Base-by-base conservation (phyloP, 1,140 invertebrate genomes). In the Neuroterus valhalla region DNA sequence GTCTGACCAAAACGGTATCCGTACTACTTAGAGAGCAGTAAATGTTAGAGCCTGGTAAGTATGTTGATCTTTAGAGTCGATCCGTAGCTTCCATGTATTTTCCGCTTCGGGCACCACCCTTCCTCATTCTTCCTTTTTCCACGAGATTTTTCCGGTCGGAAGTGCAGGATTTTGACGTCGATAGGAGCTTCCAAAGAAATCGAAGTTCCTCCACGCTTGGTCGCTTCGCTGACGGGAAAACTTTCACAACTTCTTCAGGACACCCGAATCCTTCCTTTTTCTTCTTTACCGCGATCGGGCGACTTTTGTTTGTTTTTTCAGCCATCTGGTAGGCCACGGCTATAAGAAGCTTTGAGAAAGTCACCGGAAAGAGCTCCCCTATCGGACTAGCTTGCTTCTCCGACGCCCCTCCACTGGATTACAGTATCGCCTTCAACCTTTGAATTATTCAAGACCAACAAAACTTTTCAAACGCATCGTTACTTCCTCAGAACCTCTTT, bases 391-490 rank as follows among this genome's bases (percentile, higher is more conserved):
- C 74, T 81, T 77, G 76, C 77, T 79, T 75, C 76, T 75, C 72
- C 72, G 62, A 68, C 73, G 62, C 75, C 72, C 77, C 70, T 71
- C 46, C 31, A 46, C 68, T 48, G 84, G 88, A 89, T 89, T 90
- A 90, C 88, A 86, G 87, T 88, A 89, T 90, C 87, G 84, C 81
- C 81, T 83, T 78, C 79, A 81, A 78, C 79, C 79, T 82, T 83
- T 89, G 88, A 90, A 90, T 90, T 83, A 90, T 90, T 89, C 88
- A 90, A 77, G 74, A 78, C 81, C 80, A 86, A 80, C 75, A 78
- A 77, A 87, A 89, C 83, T 87, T 89, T 84, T 75, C 81, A 72
- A 76, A 79, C 81, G 79, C 81, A 76, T 79, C 66, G 74, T 75
- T 77, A 62, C 55, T 62, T 26, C 23, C 21, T 14, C 55, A 26